These are phyloP conservation scores for Larimichthys crocea DNA, from an alignment of 2,113 vertebrate species.

Conservation along the genomic window DNA sequence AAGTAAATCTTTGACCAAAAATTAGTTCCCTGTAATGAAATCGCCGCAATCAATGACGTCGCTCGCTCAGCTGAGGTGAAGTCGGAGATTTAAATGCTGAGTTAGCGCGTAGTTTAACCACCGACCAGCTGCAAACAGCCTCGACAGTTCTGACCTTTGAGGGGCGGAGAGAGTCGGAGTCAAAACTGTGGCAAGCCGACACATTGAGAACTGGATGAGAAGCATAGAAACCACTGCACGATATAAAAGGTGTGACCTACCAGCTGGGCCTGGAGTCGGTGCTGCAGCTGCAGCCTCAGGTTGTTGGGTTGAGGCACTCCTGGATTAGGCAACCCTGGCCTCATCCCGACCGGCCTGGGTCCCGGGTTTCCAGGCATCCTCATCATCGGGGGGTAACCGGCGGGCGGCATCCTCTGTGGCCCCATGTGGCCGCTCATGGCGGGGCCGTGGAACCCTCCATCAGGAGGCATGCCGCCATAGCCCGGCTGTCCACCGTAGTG, in stretches of 20 bases:
- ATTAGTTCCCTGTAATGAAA: too few relatives aligned
- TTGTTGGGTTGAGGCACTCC: conserved; percentile 87
- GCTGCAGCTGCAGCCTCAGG: conserved; percentile 80
- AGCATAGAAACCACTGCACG: not conserved
- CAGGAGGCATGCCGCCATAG: conserved; percentile 87
- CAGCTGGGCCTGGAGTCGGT: conserved; percentile 78
- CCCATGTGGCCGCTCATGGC: conserved; percentile 72
- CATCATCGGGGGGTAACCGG: conserved; percentile 87
- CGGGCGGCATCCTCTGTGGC: conserved; percentile 83
- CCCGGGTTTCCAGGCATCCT: conserved; percentile 84
- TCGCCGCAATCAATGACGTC: too few relatives aligned
- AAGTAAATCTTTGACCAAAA: too few relatives aligned
- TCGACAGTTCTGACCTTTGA: too few relatives aligned
- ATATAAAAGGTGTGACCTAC: conserved; percentile 13
- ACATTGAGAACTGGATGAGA: too few relatives aligned
- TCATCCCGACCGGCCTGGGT: conserved; percentile 83
- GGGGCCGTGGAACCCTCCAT: conserved; percentile 86
- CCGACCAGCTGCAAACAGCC: too few relatives aligned
- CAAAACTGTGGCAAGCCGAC: too few relatives aligned
- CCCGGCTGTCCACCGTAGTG: conserved; percentile 86
- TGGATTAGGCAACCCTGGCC: conserved; percentile 82
- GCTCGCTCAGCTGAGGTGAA: too few relatives aligned
- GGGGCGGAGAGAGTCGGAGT: too few relatives aligned
- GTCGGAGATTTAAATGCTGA: too few relatives aligned
- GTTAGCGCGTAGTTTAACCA: too few relatives aligned